Evolutionary conservation across 1,140 invertebrate genomes (phyloP), one percentile per base, ranked within the genome.

Genomic region (Pteromalus puparum): DNA sequence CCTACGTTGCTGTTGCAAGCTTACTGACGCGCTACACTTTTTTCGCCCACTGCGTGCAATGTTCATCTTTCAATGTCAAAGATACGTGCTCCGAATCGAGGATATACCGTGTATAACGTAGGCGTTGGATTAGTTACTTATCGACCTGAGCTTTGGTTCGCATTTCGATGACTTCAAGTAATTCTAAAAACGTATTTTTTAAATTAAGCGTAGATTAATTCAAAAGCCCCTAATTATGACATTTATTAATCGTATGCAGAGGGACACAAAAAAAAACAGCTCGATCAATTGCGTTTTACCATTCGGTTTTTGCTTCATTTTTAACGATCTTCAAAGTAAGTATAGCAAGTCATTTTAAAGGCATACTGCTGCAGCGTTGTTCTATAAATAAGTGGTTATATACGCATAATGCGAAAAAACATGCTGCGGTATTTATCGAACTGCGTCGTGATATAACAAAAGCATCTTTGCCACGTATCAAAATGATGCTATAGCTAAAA

Each of bases 41-140:
- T 34, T 61, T 82, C 24, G 15, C 12, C 15, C 9, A 7, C n/a
- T n/a, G 12, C 53, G 21, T n/a, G 21, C 34, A 21, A 13, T 61
- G 26, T 65, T 65, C 72, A 65, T 82, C 46, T 65, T 75, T 74
- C 21, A 82, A 82, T 42, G 70, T 82, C 81, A 34, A 65, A 24
- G 38, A 18, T 73, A 42, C 72, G 81, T 73, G 68, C 1, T 12
- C 70, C 34, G 30, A 82, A 74, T 82, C 9, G 28, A 65, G 15
- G 67, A 2, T 9, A 26, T 21, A 0, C 10, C 21, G 28, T 78
- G 15, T 65, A 42, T n/a, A 61, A 61, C 18, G 4, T 61, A n/a
- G 53, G 21, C 18, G 21, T 15, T 53, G 18, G 48, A 53, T 53
- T 53, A 53, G 18, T 67, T 67, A 67, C 61, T 24, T 78, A 38